phyloP scores from a whole-genome alignment of 2,113 vertebrate species.

The Hucho hucho region DNA sequence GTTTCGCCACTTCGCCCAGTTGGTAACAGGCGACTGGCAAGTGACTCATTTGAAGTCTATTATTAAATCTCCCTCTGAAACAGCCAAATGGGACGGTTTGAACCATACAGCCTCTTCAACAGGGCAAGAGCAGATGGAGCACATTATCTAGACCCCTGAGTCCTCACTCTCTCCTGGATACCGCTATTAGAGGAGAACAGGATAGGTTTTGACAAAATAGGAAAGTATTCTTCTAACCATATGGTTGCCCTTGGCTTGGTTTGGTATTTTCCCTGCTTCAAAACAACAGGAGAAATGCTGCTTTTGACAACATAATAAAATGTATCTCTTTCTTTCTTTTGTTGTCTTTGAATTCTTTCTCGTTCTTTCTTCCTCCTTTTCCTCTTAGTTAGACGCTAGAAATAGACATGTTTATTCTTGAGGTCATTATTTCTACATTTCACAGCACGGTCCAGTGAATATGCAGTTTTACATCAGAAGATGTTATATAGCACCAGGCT shows the following conservation, averaged over 20 bases:
- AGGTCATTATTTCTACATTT: neutral
- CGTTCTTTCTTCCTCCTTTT: neutral
- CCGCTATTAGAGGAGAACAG: conserved; percentile 9
- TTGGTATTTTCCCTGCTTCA: conserved; percentile 5
- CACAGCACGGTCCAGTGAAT: neutral
- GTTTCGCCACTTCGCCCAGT: neutral
- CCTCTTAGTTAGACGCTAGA: neutral
- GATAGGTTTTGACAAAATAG: conserved; percentile 7
- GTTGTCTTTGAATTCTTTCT: neutral
- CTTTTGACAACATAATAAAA: neutral
- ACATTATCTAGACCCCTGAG: conserved; percentile 46
- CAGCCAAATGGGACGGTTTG: conserved; percentile 8
- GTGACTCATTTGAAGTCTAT: neutral
- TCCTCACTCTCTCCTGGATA: conserved; percentile 34
- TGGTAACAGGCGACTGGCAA: conserved; percentile 14
- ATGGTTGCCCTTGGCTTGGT: conserved; percentile 30
- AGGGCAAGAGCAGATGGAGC: conserved; percentile 41
- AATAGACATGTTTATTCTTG: neutral
- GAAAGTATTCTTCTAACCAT: conserved; percentile 29
- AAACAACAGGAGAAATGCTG: neutral
- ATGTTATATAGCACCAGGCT: neutral
- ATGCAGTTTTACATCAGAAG: neutral
- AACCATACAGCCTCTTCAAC: conserved; percentile 28
- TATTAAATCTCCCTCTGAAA: neutral
- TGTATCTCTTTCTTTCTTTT: too few species aligned